A percentile compares a stretch with the other conserved stretches of the same genome.
Conservation (phyloP, 2,113 vertebrate genomes). For the Myiozetetes cayanensis region DNA sequence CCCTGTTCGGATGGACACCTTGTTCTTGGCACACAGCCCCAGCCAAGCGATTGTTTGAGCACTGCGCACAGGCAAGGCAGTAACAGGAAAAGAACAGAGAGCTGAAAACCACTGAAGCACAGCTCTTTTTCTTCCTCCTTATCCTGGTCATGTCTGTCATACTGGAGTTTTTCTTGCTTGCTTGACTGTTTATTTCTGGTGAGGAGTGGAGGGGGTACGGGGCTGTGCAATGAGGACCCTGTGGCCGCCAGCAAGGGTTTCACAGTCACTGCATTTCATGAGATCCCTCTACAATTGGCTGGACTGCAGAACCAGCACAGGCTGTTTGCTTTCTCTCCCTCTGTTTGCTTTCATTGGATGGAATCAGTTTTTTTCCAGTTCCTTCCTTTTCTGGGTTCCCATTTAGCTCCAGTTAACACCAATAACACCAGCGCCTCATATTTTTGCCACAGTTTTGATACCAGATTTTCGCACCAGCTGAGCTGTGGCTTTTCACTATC, state of each 20-base stretch:
- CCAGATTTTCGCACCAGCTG: not conserved
- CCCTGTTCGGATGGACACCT: not conserved
- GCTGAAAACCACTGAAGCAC: not conserved
- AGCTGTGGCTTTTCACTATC: not conserved
- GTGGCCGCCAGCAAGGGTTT: not conserved
- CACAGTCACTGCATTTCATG: accelerated
- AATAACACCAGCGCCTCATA: not conserved
- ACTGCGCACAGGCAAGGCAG: not conserved
- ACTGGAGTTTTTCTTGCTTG: not conserved
- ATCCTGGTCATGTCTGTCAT: accelerated
- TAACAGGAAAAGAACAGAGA: not conserved
- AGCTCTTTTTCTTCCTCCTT: not conserved
- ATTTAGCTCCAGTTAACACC: not conserved
- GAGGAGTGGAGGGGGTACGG: not conserved
- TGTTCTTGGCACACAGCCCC: not conserved
- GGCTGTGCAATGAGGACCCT: not conserved
- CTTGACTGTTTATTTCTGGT: not conserved
- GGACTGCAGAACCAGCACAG: not conserved
- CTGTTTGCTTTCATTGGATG: not conserved
- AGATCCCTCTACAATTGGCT: not conserved
- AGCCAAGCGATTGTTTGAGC: accelerated
- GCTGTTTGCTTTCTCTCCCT: not conserved
- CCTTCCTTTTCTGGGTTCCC: not conserved
- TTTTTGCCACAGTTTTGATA: not conserved
- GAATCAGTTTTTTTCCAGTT: not conserved